These are phyloP conservation scores for Tupiocoris notatus DNA, from an alignment of 2,888 invertebrate species.

Conservation along the genomic window DNA sequence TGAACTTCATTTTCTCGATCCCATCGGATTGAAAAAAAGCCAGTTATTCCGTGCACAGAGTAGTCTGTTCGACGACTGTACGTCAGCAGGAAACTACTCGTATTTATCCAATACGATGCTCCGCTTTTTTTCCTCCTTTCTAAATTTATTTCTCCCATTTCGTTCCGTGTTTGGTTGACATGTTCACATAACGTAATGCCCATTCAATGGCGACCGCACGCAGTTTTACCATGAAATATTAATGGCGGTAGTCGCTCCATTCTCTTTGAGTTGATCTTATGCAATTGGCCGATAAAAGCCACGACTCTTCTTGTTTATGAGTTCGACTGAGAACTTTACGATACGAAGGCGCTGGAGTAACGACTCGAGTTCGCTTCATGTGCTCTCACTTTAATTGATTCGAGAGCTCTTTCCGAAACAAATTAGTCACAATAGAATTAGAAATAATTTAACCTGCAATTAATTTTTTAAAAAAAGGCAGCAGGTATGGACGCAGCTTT, in stretches of 20 bases:
- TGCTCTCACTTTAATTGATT: neutral
- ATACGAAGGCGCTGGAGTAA: neutral
- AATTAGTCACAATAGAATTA: too few species aligned
- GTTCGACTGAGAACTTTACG: neutral
- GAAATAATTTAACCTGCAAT: too few species aligned
- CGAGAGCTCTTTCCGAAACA: neutral
- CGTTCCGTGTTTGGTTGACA: neutral
- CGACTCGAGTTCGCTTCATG: neutral
- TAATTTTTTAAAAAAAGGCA: too few species aligned
- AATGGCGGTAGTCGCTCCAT: conserved; percentile 16
- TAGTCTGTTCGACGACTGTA: too few species aligned
- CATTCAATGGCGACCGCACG: conserved; percentile 15
- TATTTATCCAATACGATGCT: neutral
- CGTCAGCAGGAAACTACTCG: neutral
- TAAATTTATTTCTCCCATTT: neutral
- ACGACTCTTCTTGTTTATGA: neutral
- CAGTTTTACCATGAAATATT: conserved; percentile 23
- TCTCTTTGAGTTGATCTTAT: neutral
- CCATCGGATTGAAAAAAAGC: too few species aligned
- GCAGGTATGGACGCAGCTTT: too few species aligned
- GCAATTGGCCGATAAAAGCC: neutral
- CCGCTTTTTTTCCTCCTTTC: neutral
- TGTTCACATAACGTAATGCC: neutral
- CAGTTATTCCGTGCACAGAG: too few species aligned
- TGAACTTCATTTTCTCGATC: too few species aligned